Percentiles rank a stretch among this genome's conserved stretches.
Evolutionary conservation across 30 jellyfish, hydroid and myxozoan species (phyloP).

Genomic region (Aurelia aurita): DNA sequence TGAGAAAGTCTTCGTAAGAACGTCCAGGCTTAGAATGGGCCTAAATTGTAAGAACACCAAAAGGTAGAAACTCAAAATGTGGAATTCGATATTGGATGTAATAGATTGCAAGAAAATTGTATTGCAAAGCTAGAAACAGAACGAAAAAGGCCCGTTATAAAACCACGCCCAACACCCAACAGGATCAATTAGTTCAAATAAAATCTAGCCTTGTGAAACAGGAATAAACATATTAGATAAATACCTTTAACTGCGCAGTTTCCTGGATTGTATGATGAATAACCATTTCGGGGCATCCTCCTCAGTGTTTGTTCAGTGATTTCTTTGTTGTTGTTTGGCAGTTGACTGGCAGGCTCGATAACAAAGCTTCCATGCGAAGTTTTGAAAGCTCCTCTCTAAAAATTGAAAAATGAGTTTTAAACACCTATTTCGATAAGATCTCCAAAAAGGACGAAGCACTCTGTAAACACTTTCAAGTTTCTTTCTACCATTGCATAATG

Average conservation of each 20-base stretch:
- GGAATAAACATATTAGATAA: neutral
- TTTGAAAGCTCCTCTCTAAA: conserved; percentile 73
- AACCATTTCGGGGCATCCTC: conserved; percentile 38
- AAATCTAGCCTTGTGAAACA: no score
- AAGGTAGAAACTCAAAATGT: no score
- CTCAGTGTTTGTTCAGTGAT: conserved; percentile 23
- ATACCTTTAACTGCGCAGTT: conserved; percentile 61
- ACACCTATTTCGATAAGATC: neutral
- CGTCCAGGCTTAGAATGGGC: no score
- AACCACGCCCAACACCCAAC: no score
- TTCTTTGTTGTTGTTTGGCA: conserved; percentile 33
- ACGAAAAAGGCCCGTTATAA: no score
- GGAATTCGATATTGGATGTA: no score
- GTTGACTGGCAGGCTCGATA: conserved; percentile 61
- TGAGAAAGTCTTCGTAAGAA: no score
- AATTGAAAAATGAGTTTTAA: conserved; percentile 1
- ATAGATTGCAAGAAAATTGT: no score
- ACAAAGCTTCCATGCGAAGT: conserved; percentile 52
- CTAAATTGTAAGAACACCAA: no score
- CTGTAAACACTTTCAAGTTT: neutral
- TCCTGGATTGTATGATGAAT: conserved; percentile 44
- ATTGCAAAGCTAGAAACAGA: no score
- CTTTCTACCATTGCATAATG: no score
- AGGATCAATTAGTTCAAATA: no score
- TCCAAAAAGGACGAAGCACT: neutral